Evolutionary conservation across 2,113 vertebrate genomes (phyloP).

Genomic region (Paradoxurus hermaphroditus): DNA sequence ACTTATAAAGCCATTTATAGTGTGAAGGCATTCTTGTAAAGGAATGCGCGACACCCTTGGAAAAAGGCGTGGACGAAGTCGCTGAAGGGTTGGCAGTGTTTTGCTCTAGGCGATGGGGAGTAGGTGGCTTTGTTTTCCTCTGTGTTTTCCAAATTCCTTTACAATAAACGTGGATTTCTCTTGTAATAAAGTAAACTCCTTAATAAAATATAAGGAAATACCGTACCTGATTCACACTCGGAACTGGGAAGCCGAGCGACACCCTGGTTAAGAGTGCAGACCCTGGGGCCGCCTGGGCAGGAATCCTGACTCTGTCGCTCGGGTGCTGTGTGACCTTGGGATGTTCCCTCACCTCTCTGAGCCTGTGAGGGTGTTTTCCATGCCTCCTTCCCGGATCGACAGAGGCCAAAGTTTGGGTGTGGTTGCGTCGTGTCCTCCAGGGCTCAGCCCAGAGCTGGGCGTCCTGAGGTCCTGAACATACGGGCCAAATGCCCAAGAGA

Average conservation of each 20-base stretch:
- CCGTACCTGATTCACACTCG: background rate
- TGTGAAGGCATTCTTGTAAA: background rate
- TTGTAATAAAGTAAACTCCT: background rate
- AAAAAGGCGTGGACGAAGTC: background rate
- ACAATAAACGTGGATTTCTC: background rate
- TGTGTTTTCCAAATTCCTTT: background rate
- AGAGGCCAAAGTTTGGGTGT: background rate
- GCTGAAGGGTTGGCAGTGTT: background rate
- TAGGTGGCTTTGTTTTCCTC: background rate
- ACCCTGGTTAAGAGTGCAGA: background rate
- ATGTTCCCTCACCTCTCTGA: background rate
- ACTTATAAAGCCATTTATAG: background rate
- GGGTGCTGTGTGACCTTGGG: background rate
- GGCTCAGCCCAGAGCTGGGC: background rate
- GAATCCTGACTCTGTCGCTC: background rate
- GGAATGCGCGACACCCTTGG: fast-evolving
- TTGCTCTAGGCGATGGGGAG: background rate
- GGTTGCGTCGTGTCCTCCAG: background rate
- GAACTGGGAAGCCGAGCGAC: background rate
- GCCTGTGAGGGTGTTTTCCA: background rate
- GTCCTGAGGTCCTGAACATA: background rate
- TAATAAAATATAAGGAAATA: background rate
- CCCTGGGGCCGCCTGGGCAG: background rate
- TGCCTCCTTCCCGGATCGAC: background rate
- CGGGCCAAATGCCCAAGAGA: background rate